phyloP scores from a whole-genome alignment of 2,113 vertebrate genomes.

The human (Homo sapiens) region DNA sequence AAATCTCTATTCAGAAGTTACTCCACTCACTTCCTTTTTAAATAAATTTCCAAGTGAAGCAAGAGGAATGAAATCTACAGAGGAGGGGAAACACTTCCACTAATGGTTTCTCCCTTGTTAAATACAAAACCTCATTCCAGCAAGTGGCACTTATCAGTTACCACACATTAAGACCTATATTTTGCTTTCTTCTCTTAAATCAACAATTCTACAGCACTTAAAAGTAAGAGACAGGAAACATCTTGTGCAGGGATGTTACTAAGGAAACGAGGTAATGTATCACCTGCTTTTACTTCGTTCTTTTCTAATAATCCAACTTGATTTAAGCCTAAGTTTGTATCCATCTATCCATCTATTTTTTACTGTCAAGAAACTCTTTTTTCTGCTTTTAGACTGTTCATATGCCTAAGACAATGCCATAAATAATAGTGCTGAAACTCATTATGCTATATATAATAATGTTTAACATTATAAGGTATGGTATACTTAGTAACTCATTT shows the following conservation, averaged over 20 bases:
- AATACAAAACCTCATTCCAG: background rate
- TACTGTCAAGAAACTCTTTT: background rate
- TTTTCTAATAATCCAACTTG: background rate
- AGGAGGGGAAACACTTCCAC: background rate
- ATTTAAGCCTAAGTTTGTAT: background rate
- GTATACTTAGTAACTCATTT: background rate
- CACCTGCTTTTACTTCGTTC: background rate
- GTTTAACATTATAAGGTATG: background rate
- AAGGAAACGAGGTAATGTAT: background rate
- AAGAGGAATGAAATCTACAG: background rate
- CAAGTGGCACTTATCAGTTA: background rate
- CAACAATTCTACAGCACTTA: background rate
- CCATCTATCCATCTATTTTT: background rate
- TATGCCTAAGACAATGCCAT: background rate
- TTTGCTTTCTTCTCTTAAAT: background rate
- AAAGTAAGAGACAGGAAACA: background rate
- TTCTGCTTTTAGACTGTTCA: background rate
- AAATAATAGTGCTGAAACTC: background rate
- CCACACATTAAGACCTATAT: background rate
- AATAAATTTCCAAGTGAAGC: conserved; percentile 14
- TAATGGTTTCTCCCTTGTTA: background rate
- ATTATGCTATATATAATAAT: background rate
- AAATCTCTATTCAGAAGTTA: background rate
- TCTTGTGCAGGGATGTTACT: background rate
- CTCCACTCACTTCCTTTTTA: background rate